phyloP scores from a whole-genome alignment of 2,888 invertebrate species.

The Epinotia nisella region DNA sequence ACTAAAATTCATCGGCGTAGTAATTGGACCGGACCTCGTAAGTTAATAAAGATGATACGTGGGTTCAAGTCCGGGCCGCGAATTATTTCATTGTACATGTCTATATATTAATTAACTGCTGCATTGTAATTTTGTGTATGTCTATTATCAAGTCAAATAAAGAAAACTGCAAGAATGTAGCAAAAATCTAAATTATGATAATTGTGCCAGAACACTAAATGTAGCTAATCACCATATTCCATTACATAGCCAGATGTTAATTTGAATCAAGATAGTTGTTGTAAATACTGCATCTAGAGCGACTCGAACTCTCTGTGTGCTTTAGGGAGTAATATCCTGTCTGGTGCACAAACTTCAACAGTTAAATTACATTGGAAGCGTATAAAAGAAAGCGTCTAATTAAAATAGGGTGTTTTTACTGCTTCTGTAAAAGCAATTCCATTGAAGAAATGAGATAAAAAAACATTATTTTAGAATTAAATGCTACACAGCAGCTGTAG shows the following conservation, averaged over 20 bases:
- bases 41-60: too few species aligned
- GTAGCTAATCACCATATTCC: slow-evolving; percentile 24
- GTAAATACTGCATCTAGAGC: slow-evolving; percentile 11
- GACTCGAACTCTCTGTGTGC: slow-evolving; percentile 5
- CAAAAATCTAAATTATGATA: neutral
- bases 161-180: too few species aligned
- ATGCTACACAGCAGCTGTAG: neutral
- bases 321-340: slow-evolving; percentile 26
- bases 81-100: neutral
- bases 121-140: neutral
- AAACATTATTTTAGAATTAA: neutral
- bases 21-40: too few species aligned
- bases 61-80: too few species aligned
- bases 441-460: neutral
- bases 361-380: slow-evolving; percentile 12
- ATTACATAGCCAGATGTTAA: slow-evolving; percentile 26
- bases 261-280: slow-evolving; percentile 27
- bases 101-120: too few species aligned
- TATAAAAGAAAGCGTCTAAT: slow-evolving; percentile 17
- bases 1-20: too few species aligned
- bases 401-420: slow-evolving; percentile 17
- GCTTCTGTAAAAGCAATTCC: neutral
- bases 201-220: neutral
- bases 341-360: slow-evolving; percentile 1
- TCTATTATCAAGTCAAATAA: too few species aligned